Percentiles rank a stretch among this genome's conserved stretches.
Evolutionary conservation across 2,113 vertebrate species (phyloP).

Genomic region (Proterorhinus semilunaris): DNA sequence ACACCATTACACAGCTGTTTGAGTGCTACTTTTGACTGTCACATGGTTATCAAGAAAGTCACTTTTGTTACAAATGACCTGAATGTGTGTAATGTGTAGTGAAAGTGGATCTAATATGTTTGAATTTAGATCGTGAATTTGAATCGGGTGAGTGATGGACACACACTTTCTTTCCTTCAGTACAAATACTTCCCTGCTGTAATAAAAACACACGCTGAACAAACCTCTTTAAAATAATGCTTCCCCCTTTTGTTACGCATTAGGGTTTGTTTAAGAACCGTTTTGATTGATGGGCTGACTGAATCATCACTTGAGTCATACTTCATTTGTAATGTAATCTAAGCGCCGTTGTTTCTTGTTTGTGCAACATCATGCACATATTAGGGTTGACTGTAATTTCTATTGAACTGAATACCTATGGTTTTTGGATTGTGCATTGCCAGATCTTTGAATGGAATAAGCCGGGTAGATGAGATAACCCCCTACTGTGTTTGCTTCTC

Average conservation of each 20-base stretch:
- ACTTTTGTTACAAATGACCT: not conserved
- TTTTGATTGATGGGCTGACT: not conserved
- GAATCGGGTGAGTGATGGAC: not conserved
- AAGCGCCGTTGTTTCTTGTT: conserved; percentile 5
- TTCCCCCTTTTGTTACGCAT: not conserved
- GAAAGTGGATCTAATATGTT: too few relatives aligned
- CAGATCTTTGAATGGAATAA: too few relatives aligned
- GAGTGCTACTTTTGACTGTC: conserved; percentile 18
- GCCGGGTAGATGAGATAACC: not conserved
- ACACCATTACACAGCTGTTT: conserved; percentile 32
- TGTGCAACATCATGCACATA: not conserved
- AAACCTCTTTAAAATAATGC: conserved; percentile 3
- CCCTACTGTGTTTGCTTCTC: not conserved
- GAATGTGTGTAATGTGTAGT: too few relatives aligned
- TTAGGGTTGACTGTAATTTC: too few relatives aligned
- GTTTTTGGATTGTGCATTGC: too few relatives aligned
- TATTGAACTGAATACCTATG: too few relatives aligned
- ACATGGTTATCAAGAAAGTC: conserved; percentile 18
- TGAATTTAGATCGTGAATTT: too few relatives aligned
- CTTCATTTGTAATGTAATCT: conserved; percentile 18
- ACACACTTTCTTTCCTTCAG: not conserved
- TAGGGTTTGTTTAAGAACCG: not conserved
- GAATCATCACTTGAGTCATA: conserved; percentile 39
- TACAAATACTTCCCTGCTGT: too few relatives aligned
- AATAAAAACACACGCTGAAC: not conserved